These are phyloP conservation scores for Dendropsophus ebraccatus DNA, from an alignment of 2,113 vertebrate genomes.

Conservation along the genomic window DNA sequence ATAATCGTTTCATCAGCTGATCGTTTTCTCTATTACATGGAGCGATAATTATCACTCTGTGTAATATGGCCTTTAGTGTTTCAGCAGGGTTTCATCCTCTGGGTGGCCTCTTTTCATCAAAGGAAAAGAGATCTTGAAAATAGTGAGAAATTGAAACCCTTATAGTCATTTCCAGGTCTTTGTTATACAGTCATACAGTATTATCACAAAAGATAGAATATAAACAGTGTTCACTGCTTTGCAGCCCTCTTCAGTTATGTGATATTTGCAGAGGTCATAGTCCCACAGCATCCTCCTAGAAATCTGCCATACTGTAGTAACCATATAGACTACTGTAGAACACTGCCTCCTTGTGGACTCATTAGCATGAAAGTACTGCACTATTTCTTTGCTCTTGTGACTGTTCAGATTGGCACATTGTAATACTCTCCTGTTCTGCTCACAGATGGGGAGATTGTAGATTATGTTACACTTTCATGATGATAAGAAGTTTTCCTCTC, in stretches of 20 bases:
- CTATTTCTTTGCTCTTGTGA: not conserved
- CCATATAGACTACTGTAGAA: not conserved
- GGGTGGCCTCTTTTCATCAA: not conserved
- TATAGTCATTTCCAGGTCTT: too few relatives aligned
- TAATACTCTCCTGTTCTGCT: not conserved
- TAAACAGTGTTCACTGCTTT: too few relatives aligned
- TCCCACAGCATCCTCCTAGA: not conserved
- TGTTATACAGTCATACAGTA: not conserved
- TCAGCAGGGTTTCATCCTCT: too few relatives aligned
- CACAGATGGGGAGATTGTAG: not conserved
- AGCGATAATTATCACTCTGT: too few relatives aligned
- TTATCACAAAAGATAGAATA: not conserved
- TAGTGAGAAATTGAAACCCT: not conserved
- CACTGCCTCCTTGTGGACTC: not conserved
- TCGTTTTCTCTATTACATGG: too few relatives aligned
- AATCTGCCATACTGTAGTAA: not conserved
- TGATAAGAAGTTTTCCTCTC: not conserved
- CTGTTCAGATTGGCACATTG: not conserved
- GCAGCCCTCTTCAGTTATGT: too few relatives aligned
- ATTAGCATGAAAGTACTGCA: not conserved
- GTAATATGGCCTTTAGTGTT: too few relatives aligned
- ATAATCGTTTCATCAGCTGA: too few relatives aligned
- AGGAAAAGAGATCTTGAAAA: not conserved
- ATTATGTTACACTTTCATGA: not conserved
- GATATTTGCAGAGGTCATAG: too few relatives aligned